Evolutionary conservation across 2,113 vertebrate genomes (phyloP), one percentile per base, ranked within the genome.

Genomic region (Microcebus griseorufus): DNA sequence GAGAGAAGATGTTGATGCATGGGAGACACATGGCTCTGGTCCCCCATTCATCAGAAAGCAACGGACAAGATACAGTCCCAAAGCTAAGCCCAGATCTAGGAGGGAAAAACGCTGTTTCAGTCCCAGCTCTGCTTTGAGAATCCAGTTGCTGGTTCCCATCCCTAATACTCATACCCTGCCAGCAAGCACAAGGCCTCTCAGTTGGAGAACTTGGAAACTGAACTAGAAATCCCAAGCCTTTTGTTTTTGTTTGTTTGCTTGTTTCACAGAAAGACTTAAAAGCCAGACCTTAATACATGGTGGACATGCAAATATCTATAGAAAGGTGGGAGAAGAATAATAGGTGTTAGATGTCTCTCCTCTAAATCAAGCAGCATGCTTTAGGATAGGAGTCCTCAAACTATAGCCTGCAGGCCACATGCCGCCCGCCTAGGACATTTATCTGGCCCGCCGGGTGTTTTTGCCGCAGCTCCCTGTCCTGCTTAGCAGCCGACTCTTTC

Each of bases 211-310:
- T 83, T 37, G 34, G 60, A 78, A 53, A 65, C 39, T 48, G 14
- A 85, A 37, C 22, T 70, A 64, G 58, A 45, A 89, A 76, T 64
- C 45, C 58, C 8, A 5, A 82, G 27, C 29, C 25, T 72, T 76
- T 73, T 70, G 14, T 8, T 88, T 90, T 39, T 88, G 78, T 82
- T 72, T 86, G 32, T 23, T 82, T 72, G 12, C 4, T 42, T 67
- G 6, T 84, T 86, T 96, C 69, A 83, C 37, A 88, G 48, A 70
- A 83, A 94, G 64, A 87, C 51, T 34, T 89, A 34, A 94, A 89
- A 95, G 20, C 5, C 2, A 90, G 42, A 79, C 12, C 45, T 95
- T 65, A 76, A 29, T 79, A 9, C 3, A 70, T 55, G 22, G 23
- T 51, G 13, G 23, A 16, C 16, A 20, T 39, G 78, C 42, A 72